These are phyloP conservation scores for Melitaea cinxia DNA, from an alignment of 1,140 invertebrate species.

Conservation along the genomic window DNA sequence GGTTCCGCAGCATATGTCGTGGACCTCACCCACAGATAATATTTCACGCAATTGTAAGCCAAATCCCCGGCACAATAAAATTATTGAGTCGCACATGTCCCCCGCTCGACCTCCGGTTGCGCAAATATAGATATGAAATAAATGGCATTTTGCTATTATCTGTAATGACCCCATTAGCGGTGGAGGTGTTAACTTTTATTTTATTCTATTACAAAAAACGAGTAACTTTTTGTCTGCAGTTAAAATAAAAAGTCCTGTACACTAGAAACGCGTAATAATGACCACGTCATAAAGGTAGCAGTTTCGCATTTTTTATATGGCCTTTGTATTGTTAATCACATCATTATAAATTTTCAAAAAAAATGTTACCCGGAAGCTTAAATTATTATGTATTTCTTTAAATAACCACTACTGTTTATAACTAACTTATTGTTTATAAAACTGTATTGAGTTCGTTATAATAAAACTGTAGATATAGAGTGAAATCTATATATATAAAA, in stretches of 20 bases:
- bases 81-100: conserved; percentile 70
- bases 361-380: no score
- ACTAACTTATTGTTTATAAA: no score
- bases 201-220: conserved; percentile 11
- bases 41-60: conserved; percentile 71
- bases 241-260: background rate
- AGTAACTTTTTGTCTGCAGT: background rate
- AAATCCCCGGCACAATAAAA: conserved; percentile 64
- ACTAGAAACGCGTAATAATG: no score
- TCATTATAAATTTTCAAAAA: no score
- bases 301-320: no score
- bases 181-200: conserved; percentile 51
- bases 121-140: conserved; percentile 76
- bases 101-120: conserved; percentile 45
- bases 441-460: no score
- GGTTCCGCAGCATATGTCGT: conserved; percentile 62
- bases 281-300: no score
- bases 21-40: conserved; percentile 58
- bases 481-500: no score
- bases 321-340: no score
- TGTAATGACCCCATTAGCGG: conserved; percentile 59
- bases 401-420: no score
- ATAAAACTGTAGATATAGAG: no score
- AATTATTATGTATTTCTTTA: no score
- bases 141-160: conserved; percentile 63